Conservation (phyloP, 1,140 invertebrate genomes). For the Drosophila nigromelanica region DNA sequence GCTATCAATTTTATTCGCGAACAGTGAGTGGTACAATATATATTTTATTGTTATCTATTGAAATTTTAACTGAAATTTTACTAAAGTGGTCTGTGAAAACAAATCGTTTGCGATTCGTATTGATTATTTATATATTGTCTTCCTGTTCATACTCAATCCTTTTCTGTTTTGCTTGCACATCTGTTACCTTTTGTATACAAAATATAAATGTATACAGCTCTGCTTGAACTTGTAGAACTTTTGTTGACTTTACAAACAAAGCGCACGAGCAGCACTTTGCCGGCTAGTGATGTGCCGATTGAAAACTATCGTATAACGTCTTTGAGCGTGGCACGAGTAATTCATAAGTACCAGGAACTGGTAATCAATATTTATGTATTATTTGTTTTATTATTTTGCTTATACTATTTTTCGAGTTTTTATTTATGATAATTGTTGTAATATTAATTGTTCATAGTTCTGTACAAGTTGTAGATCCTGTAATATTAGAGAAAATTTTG, state of each 20-base stretch:
- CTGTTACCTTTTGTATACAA: constrained; percentile 25
- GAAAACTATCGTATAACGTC: constrained; percentile 9
- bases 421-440: too few species aligned
- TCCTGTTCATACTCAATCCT: constrained; percentile 5
- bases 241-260: constrained; percentile 33
- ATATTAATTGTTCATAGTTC: too few species aligned
- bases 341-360: not conserved
- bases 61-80: constrained; percentile 14
- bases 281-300: constrained; percentile 37
- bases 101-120: not conserved
- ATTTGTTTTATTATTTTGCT: not conserved
- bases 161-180: constrained; percentile 11
- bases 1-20: constrained; percentile 34
- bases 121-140: not conserved
- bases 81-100: not conserved
- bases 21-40: constrained; percentile 16
- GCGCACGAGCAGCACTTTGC: constrained; percentile 28
- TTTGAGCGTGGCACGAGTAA: not conserved
- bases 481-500: too few species aligned
- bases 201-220: not conserved
- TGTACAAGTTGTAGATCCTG: too few species aligned
- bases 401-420: too few species aligned
- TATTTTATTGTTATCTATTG: constrained; percentile 8
- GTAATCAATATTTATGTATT: not conserved
- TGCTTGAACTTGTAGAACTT: constrained; percentile 11